A percentile compares a stretch with the other conserved stretches of the same genome.
Conservation (phyloP, 2,888 invertebrate species). For the Orthosia gracilis region DNA sequence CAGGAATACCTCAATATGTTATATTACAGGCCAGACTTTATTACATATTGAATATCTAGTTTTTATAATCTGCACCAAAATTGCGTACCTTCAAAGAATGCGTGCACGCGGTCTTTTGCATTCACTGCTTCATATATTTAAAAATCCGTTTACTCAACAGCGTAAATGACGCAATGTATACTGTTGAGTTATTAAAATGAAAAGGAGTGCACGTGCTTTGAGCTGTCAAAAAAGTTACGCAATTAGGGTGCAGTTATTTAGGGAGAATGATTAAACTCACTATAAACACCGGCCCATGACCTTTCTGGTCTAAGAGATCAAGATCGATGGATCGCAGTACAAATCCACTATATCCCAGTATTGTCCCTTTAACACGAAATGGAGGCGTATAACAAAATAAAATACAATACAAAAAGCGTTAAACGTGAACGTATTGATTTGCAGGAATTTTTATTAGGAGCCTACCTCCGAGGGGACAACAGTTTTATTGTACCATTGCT, state of each 20-base stretch:
- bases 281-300: background rate
- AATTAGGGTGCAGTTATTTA: background rate
- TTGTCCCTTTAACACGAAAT: constrained; percentile 89
- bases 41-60: too few species aligned
- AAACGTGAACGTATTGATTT: constrained; percentile 91
- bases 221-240: too few species aligned
- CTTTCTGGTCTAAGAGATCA: constrained; percentile 57
- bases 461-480: constrained; percentile 81
- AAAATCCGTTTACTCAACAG: too few species aligned
- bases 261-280: background rate
- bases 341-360: constrained; percentile 83
- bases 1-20: too few species aligned
- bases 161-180: too few species aligned
- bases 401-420: constrained; percentile 90
- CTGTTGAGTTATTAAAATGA: too few species aligned
- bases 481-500: constrained; percentile 81
- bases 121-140: too few species aligned
- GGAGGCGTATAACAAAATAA: constrained; percentile 89
- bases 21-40: too few species aligned
- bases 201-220: too few species aligned
- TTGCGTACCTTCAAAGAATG: too few species aligned
- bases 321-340: constrained; percentile 59
- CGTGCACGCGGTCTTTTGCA: too few species aligned
- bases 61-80: too few species aligned
- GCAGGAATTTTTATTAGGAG: constrained; percentile 91